Evolutionary conservation across 2,797 vertebrate genomes (phyloP).

Genomic region (Melanotaenia parkinsoni): DNA sequence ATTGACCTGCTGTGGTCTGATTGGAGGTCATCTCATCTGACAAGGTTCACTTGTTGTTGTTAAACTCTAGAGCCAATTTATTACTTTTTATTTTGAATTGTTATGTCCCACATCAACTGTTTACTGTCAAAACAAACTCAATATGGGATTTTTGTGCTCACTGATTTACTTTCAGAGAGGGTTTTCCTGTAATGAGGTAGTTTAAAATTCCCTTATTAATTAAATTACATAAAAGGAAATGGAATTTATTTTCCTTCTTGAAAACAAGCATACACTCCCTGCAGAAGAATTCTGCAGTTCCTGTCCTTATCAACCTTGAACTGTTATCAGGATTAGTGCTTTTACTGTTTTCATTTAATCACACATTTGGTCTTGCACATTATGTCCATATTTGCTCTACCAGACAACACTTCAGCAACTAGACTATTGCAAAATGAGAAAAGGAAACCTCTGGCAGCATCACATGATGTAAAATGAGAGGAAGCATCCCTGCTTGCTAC

Average conservation of each 20-base stretch:
- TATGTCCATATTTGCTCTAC: background rate
- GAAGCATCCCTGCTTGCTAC: slow-evolving; percentile 33
- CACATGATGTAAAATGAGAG: slow-evolving; percentile 48
- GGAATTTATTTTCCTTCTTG: background rate
- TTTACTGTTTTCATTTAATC: background rate
- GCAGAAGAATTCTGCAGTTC: background rate
- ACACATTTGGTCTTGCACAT: background rate
- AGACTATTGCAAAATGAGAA: slow-evolving; percentile 51
- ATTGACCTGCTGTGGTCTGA: background rate
- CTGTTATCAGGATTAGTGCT: slow-evolving; percentile 7
- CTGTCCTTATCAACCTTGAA: slow-evolving; percentile 14
- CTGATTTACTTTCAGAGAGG: background rate
- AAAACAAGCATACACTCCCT: background rate
- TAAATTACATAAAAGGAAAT: background rate
- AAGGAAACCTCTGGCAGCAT: slow-evolving; percentile 44
- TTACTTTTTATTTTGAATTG: background rate
- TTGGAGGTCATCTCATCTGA: background rate
- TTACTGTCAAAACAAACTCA: background rate
- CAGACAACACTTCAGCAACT: background rate
- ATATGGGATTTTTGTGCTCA: background rate
- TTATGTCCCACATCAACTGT: background rate
- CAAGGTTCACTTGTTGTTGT: background rate
- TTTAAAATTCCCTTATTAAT: background rate
- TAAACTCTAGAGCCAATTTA: background rate
- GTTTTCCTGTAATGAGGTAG: background rate